Conservation (phyloP, 1,140 invertebrate genomes). For the Apis dorsata region DNA sequence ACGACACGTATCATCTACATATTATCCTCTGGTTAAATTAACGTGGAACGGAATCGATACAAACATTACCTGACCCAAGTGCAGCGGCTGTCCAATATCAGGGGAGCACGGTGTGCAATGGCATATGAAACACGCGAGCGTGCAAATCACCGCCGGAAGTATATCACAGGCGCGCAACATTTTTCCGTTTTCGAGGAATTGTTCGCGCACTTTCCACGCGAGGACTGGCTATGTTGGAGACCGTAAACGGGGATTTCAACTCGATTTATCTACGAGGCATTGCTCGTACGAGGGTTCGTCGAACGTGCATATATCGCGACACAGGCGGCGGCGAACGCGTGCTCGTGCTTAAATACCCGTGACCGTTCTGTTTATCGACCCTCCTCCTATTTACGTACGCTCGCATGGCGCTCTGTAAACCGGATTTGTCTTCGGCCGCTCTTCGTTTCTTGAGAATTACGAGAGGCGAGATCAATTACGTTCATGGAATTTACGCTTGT, state of each 20-base stretch:
- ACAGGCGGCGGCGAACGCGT: background rate
- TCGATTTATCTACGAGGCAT: slow-evolving; percentile 44
- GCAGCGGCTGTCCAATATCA: slow-evolving; percentile 46
- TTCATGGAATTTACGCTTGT: background rate
- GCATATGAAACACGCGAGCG: slow-evolving; percentile 36
- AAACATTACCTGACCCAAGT: slow-evolving; percentile 46
- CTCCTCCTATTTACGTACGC: slow-evolving; percentile 19
- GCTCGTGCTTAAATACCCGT: slow-evolving; percentile 36
- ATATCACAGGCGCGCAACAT: slow-evolving; percentile 7
- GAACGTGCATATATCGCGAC: background rate
- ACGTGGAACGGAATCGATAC: background rate
- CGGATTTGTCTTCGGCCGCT: background rate
- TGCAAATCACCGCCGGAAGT: slow-evolving; percentile 47
- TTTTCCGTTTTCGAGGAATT: background rate
- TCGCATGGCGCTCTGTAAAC: background rate
- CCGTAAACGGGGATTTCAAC: slow-evolving; percentile 36
- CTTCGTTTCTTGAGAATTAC: slow-evolving; percentile 31
- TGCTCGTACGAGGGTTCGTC: slow-evolving; percentile 17
- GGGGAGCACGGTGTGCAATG: slow-evolving; percentile 9
- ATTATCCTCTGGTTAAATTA: background rate
- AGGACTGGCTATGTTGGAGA: slow-evolving; percentile 35
- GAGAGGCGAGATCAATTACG: background rate
- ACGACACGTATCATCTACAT: background rate
- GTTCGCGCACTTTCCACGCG: background rate
- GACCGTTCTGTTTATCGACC: background rate